Evolutionary conservation across 2,797 vertebrate species (phyloP).

Genomic region (Sebastes hubbsi): DNA sequence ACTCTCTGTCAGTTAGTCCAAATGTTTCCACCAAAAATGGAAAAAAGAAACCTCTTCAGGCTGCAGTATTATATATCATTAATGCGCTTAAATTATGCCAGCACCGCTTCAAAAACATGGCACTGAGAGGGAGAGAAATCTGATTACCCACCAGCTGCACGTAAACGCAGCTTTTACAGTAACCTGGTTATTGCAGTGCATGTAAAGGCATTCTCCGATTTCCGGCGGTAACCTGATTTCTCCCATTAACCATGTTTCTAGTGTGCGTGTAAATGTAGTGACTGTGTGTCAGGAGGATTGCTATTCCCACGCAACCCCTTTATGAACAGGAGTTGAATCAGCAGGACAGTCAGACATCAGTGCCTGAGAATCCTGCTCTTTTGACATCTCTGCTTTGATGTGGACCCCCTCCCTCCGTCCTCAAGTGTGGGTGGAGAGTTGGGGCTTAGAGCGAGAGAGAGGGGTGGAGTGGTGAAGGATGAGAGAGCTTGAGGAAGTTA

Average conservation of each 20-base stretch:
- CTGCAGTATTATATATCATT: slow-evolving; percentile 22
- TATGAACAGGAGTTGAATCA: slow-evolving; percentile 74
- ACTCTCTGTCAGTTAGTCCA: slow-evolving; percentile 7
- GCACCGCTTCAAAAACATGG: slow-evolving; percentile 27
- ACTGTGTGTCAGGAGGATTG: slow-evolving; percentile 46
- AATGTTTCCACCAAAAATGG: slow-evolving; percentile 31
- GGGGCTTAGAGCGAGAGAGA: slow-evolving; percentile 53
- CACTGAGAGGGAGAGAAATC: slow-evolving; percentile 21
- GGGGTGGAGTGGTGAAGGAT: slow-evolving; percentile 59
- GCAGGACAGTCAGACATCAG: slow-evolving; percentile 72
- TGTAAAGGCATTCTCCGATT: slow-evolving; percentile 28
- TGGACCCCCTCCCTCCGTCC: slow-evolving; percentile 72
- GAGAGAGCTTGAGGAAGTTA: slow-evolving; percentile 76
- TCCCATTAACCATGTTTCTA: slow-evolving; percentile 30
- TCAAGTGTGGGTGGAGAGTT: slow-evolving; percentile 68
- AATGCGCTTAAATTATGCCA: slow-evolving; percentile 20
- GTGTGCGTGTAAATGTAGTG: slow-evolving; percentile 36
- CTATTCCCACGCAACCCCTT: slow-evolving; percentile 66
- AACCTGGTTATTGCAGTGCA: slow-evolving; percentile 34
- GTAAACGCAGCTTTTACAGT: slow-evolving; percentile 37
- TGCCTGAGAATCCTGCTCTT: slow-evolving; percentile 71
- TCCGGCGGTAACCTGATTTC: slow-evolving; percentile 45
- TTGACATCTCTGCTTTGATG: slow-evolving; percentile 79
- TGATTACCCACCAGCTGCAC: slow-evolving; percentile 35
- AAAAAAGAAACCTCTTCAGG: not conserved